phyloP scores from a whole-genome alignment of 2,888 invertebrate species.

The Hyles lineata region DNA sequence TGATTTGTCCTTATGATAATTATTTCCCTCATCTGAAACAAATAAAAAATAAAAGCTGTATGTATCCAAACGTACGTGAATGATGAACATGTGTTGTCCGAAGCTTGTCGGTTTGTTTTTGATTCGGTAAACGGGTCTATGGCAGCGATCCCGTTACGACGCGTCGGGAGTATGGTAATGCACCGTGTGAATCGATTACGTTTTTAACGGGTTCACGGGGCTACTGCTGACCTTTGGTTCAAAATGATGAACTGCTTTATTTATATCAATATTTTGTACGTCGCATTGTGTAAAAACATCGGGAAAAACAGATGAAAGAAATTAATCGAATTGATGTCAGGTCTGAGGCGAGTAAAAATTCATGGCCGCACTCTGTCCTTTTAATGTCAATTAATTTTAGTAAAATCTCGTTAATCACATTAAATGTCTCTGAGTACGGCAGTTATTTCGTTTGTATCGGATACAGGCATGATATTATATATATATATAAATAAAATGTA shows the following conservation, averaged over 20 bases:
- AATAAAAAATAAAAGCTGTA: not conserved
- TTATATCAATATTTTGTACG: too few species aligned
- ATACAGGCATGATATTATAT: too few species aligned
- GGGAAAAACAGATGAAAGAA: too few species aligned
- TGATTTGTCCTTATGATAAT: not conserved
- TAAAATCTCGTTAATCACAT: too few species aligned
- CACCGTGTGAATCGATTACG: constrained; percentile 22
- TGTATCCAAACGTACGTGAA: not conserved
- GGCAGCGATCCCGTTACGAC: constrained; percentile 33
- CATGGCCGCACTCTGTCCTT: too few species aligned
- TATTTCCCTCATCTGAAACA: not conserved
- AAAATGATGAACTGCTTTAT: not conserved
- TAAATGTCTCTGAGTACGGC: too few species aligned
- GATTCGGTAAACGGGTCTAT: constrained; percentile 34
- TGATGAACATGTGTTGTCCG: not conserved
- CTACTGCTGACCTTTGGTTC: not conserved
- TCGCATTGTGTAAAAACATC: too few species aligned
- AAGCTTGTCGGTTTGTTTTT: not conserved
- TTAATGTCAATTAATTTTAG: too few species aligned
- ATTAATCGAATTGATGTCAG: too few species aligned
- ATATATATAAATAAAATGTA: too few species aligned
- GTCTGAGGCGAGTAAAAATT: too few species aligned
- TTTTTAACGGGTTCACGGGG: constrained; percentile 5
- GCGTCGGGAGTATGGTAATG: constrained; percentile 18
- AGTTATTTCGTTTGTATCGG: too few species aligned